Conservation (phyloP, 2,113 vertebrate genomes). For the Ochotona princeps region DNA sequence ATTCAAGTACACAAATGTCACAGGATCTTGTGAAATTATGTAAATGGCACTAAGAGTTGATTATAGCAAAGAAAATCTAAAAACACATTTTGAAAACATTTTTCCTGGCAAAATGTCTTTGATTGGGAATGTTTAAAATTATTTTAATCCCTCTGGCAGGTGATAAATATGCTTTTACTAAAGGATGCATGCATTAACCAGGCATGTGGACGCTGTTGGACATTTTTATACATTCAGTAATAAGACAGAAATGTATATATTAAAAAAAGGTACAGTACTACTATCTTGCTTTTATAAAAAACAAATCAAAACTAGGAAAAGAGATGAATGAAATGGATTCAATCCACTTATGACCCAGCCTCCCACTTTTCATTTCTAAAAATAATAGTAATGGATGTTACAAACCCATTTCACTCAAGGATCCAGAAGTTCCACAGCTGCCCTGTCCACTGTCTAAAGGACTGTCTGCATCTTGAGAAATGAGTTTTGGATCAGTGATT, state of each 20-base stretch:
- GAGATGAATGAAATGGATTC: constrained; percentile 49
- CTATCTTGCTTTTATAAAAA: constrained; percentile 57
- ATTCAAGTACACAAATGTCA: constrained; percentile 40
- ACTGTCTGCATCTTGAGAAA: constrained; percentile 80
- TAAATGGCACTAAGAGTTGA: constrained; percentile 61
- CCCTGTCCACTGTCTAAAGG: constrained; percentile 92
- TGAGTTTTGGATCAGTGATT: constrained; percentile 52
- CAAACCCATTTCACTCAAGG: constrained; percentile 83
- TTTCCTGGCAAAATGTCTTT: constrained; percentile 13
- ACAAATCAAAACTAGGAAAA: constrained; percentile 46
- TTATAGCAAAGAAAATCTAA: constrained; percentile 46
- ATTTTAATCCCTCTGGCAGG: constrained; percentile 57
- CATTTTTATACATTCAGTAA: constrained; percentile 53
- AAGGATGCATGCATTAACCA: constrained; percentile 61
- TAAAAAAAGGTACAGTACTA: constrained; percentile 22
- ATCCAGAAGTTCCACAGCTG: constrained; percentile 81
- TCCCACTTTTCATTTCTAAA: neutral
- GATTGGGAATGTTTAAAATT: constrained; percentile 54
- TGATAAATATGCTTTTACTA: constrained; percentile 70
- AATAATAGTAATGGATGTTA: neutral
- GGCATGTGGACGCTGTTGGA: constrained; percentile 48
- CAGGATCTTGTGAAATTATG: constrained; percentile 54
- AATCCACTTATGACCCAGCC: neutral
- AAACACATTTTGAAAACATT: constrained; percentile 42
- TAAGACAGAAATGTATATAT: constrained; percentile 51